phyloP scores from a whole-genome alignment of 1,140 invertebrate genomes.

The Lucilia cuprina region DNA sequence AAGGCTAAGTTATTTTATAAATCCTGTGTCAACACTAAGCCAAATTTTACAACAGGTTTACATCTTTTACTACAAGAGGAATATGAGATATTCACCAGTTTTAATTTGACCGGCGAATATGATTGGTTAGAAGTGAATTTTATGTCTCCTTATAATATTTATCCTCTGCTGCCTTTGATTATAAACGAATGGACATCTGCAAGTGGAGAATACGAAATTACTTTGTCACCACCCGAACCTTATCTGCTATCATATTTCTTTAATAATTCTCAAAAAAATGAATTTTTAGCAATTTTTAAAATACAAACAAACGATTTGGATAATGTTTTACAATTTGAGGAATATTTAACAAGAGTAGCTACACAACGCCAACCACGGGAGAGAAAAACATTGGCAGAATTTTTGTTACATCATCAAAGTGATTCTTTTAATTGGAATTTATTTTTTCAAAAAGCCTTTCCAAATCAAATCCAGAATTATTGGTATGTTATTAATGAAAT shows the following conservation, averaged over 20 bases:
- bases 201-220: conserved; percentile 45
- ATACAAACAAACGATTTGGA: conserved; percentile 39
- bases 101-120: conserved; percentile 25
- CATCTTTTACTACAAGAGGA: not conserved
- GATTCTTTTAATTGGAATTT: conserved; percentile 55
- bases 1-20: conserved; percentile 52
- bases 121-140: conserved; percentile 56
- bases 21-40: conserved; percentile 47
- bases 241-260: not conserved
- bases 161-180: conserved; percentile 50
- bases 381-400: conserved; percentile 41
- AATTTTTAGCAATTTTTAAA: not conserved
- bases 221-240: not conserved
- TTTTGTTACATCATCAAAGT: conserved; percentile 44
- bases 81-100: not conserved
- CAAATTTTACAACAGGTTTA: conserved; percentile 45
- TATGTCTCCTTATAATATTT: conserved; percentile 50
- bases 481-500: conserved; percentile 50
- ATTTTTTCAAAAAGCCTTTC: conserved; percentile 53
- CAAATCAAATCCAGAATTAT: conserved; percentile 42
- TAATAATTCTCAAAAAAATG: conserved; percentile 25
- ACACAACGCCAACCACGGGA: conserved; percentile 46
- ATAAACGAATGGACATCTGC: conserved; percentile 48
- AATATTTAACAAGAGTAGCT: conserved; percentile 42
- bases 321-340: conserved; percentile 42